Percentiles rank a stretch among this genome's conserved stretches.
phyloP scores from a whole-genome alignment of 1,140 invertebrate species.

The Caerostris extrusa region DNA sequence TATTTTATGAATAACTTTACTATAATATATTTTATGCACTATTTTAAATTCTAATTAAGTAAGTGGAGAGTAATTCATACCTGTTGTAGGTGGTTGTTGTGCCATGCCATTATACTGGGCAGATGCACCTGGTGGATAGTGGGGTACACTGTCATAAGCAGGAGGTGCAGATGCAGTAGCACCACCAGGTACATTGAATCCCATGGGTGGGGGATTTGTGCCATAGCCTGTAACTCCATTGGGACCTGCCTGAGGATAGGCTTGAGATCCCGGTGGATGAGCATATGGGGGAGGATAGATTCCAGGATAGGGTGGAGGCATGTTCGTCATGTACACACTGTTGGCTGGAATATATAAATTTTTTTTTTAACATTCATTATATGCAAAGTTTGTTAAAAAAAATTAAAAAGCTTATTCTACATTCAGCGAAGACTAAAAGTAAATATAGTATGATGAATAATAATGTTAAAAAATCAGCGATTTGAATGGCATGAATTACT shows the following conservation, averaged over 20 bases:
- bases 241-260: constrained; percentile 41
- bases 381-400: too few relatives aligned
- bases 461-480: too few relatives aligned
- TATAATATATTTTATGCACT: too few relatives aligned
- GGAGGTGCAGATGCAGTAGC: constrained; percentile 70
- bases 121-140: constrained; percentile 32
- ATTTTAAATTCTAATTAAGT: not conserved
- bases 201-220: constrained; percentile 75
- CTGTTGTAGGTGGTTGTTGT: constrained; percentile 39
- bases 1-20: too few relatives aligned
- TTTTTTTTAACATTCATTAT: not conserved
- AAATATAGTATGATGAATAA: too few relatives aligned
- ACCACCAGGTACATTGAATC: constrained; percentile 68
- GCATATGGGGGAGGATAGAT: constrained; percentile 83
- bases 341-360: constrained; percentile 85
- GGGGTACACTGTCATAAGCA: constrained; percentile 41
- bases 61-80: not conserved
- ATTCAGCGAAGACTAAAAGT: too few relatives aligned
- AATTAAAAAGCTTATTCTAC: too few relatives aligned
- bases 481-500: too few relatives aligned
- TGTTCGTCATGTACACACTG: constrained; percentile 93
- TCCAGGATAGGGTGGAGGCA: constrained; percentile 97
- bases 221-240: not conserved
- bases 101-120: constrained; percentile 19
- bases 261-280: constrained; percentile 37